Evolutionary conservation across 2,797 vertebrate genomes (phyloP).

Genomic region (Helostoma temminkii): DNA sequence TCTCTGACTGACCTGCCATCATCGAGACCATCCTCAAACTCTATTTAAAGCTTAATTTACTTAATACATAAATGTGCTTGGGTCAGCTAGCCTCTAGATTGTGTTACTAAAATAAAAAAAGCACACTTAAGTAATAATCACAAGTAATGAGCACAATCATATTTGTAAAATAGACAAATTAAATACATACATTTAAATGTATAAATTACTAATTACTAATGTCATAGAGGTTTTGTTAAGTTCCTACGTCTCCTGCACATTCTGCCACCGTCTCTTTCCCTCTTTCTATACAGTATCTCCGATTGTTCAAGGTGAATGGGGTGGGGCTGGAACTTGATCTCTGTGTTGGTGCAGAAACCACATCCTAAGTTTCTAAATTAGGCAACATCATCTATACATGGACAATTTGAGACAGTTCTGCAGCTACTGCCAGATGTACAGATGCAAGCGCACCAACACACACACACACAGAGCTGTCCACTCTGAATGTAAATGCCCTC

Average conservation of each 20-base stretch:
- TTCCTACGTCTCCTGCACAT: slow-evolving; percentile 13
- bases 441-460: slow-evolving; percentile 23
- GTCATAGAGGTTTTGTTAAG: slow-evolving; percentile 18
- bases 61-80: background rate
- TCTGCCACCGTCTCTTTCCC: slow-evolving; percentile 22
- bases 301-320: slow-evolving; percentile 81
- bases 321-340: slow-evolving; percentile 79
- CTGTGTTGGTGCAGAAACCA: slow-evolving; percentile 79
- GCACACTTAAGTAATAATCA: background rate
- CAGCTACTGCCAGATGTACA: slow-evolving; percentile 64
- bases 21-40: background rate
- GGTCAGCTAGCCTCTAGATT: background rate
- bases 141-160: background rate
- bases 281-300: slow-evolving; percentile 66
- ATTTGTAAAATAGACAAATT: no score
- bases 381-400: slow-evolving; percentile 80
- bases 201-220: background rate
- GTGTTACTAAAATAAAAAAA: background rate
- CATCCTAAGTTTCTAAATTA: slow-evolving; percentile 83
- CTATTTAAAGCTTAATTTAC: background rate
- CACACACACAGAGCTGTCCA: slow-evolving; percentile 45
- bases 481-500: slow-evolving; percentile 80
- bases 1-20: no score
- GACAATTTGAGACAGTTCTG: slow-evolving; percentile 71
- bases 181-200: background rate